phyloP scores from a whole-genome alignment of 2,888 invertebrate species.

The Caradrina kadenii region DNA sequence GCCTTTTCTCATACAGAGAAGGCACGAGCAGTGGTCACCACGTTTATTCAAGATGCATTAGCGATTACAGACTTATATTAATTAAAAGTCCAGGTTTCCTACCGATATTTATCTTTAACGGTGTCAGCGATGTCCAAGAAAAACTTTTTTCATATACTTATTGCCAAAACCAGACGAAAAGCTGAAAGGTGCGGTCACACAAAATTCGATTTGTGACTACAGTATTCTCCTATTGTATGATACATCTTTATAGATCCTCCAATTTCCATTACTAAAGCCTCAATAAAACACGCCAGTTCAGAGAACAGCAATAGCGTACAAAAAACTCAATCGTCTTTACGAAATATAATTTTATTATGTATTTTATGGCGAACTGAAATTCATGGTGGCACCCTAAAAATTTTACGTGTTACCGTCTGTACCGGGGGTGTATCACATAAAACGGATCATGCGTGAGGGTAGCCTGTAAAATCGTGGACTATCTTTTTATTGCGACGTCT shows the following conservation, averaged over 20 bases:
- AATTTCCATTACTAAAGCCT: conserved; percentile 41
- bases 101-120: too few species aligned
- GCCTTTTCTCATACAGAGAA: too few species aligned
- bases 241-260: conserved; percentile 5
- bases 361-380: conserved; percentile 61
- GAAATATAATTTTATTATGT: conserved; percentile 61
- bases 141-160: too few species aligned
- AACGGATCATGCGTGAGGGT: conserved; percentile 71
- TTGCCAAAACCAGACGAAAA: neutral
- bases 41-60: too few species aligned
- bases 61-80: too few species aligned
- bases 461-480: conserved; percentile 66
- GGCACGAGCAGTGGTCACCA: too few species aligned
- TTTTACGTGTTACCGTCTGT: conserved; percentile 76
- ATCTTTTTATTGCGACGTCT: conserved; percentile 71
- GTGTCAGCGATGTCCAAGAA: too few species aligned
- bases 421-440: conserved; percentile 72
- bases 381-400: conserved; percentile 74
- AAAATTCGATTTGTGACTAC: conserved; percentile 4
- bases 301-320: conserved; percentile 26
- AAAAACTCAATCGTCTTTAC: conserved; percentile 54
- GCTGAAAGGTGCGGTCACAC: neutral
- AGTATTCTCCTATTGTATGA: neutral
- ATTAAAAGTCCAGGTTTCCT: too few species aligned
- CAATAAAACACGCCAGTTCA: conserved; percentile 35